Evolutionary conservation across 1,140 invertebrate species (phyloP), one percentile per base, ranked within the genome.

Genomic region (Drosophila guanche): DNA sequence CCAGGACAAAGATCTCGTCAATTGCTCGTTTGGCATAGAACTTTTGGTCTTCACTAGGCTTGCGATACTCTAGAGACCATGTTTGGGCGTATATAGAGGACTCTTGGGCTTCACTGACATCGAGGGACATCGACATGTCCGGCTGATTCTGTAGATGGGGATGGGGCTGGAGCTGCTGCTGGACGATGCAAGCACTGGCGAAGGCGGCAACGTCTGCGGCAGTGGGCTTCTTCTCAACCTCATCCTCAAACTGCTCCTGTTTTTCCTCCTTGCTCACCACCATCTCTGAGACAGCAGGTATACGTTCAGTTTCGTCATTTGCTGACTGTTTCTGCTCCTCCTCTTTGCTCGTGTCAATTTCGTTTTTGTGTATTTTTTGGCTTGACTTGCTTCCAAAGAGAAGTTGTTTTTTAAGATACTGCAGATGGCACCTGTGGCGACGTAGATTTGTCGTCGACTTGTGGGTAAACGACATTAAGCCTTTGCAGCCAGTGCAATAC

Each of bases 11-110:
- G n/a, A 86, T 85, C 41, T 85, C 80, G 68, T 85, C 73, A 47
- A 86, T 86, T 5, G 81, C 81, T 27, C 74, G 56, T 58, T 86
- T 86, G 40, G 80, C 80, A 48, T 66, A 86, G 46, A 85, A 86
- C 20, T 85, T 73, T 50, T 85, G 80, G 7, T 85, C 81, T 27
- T 86, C 80, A 29, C 57, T 85, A 0, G 86, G 60, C 7, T 85
- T 85, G 12, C 81, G 81, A 45, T 80, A 85, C 33, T 85, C 80
- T 8, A 85, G 58, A 4, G 81, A 76, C 80, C 80, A 85, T 5
- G 76, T 80, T 23, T 85, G 76, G 5, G 80, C 81, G 41, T 76
- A 85, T 16, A 85, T 86, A 3, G 56, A 56, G 0, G 72, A 73
- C 51, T 85, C 81, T 23, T 86, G 72, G 5, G 56, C 54, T 0